Percentiles rank a stretch among this genome's conserved stretches.
These are phyloP conservation scores for Epistrophella euchroma DNA, from an alignment of 2,888 invertebrate species.

Conservation along the genomic window DNA sequence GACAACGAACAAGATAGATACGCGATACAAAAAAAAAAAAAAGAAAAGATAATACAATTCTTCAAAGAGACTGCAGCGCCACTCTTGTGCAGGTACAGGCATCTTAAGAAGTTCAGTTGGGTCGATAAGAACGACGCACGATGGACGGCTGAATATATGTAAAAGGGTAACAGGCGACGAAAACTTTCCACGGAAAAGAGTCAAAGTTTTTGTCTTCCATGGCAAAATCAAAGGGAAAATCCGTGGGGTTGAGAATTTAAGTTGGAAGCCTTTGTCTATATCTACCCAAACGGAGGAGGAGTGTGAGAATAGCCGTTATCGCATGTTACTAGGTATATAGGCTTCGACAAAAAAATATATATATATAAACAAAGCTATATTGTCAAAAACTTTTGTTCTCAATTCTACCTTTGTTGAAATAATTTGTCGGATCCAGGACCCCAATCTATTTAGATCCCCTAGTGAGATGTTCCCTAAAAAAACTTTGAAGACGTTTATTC, in stretches of 20 bases:
- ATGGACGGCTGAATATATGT: background rate
- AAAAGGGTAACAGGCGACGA: slow-evolving; percentile 34
- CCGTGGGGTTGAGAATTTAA: background rate
- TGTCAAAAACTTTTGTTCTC: slow-evolving; percentile 58
- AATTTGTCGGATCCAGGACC: slow-evolving; percentile 40
- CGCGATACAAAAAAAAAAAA: slow-evolving; percentile 21
- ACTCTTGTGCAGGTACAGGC: slow-evolving; percentile 31
- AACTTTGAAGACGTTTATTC: slow-evolving; percentile 48
- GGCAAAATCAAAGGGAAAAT: slow-evolving; percentile 43
- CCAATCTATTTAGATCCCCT: slow-evolving; percentile 23
- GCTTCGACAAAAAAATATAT: background rate
- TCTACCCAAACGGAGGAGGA: background rate
- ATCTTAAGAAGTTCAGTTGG: slow-evolving; percentile 5
- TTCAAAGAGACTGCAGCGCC: slow-evolving; percentile 60
- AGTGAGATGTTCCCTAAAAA: slow-evolving; percentile 50
- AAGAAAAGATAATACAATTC: slow-evolving; percentile 44
- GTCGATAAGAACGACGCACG: slow-evolving; percentile 3
- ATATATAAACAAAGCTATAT: slow-evolving; percentile 14
- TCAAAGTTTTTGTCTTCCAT: slow-evolving; percentile 59
- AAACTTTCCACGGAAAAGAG: slow-evolving; percentile 64
- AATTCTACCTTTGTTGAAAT: slow-evolving; percentile 29
- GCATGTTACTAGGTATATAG: slow-evolving; percentile 6
- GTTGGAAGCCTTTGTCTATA: slow-evolving; percentile 12
- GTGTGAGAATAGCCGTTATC: slow-evolving; percentile 33
- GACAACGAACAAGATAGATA: slow-evolving; percentile 54